These are phyloP conservation scores for Danio jaintianensis DNA, from an alignment of 2,797 vertebrate genomes.

Conservation along the genomic window DNA sequence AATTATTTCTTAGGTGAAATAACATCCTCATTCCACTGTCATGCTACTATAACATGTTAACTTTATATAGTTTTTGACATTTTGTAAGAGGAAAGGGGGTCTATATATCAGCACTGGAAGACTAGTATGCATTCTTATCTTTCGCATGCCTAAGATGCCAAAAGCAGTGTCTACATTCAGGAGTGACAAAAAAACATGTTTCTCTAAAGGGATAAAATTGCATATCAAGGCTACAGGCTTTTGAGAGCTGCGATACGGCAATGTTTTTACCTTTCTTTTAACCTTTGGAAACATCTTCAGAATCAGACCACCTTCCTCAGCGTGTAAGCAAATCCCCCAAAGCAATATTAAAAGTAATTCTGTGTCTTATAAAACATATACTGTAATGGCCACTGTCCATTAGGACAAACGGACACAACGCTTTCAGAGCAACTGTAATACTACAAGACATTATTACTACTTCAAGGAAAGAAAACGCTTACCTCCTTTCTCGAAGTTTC, in stretches of 20 bases:
- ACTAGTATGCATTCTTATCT: background rate
- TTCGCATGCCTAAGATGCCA: background rate
- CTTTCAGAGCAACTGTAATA: background rate
- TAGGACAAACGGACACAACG: background rate
- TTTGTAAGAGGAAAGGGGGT: background rate
- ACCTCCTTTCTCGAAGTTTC: slow-evolving; percentile 91
- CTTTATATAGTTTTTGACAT: background rate
- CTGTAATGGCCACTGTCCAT: background rate
- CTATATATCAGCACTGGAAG: background rate
- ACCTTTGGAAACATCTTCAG: slow-evolving; percentile 62
- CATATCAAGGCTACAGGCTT: background rate
- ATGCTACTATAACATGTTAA: background rate
- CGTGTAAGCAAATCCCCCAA: slow-evolving; percentile 46
- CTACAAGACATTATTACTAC: background rate
- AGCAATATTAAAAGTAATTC: slow-evolving; percentile 37
- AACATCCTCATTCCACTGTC: background rate
- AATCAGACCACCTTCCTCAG: slow-evolving; percentile 45
- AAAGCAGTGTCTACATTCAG: background rate
- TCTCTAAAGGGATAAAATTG: background rate
- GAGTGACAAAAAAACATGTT: background rate
- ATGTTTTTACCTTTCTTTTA: slow-evolving; percentile 63
- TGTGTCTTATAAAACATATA: slow-evolving; percentile 4
- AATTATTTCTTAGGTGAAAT: no score
- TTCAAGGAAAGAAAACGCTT: slow-evolving; percentile 49
- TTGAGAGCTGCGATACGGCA: background rate